These are phyloP conservation scores for Cremastobaeus sp. DNA, from an alignment of 2,888 invertebrate species.

Conservation along the genomic window DNA sequence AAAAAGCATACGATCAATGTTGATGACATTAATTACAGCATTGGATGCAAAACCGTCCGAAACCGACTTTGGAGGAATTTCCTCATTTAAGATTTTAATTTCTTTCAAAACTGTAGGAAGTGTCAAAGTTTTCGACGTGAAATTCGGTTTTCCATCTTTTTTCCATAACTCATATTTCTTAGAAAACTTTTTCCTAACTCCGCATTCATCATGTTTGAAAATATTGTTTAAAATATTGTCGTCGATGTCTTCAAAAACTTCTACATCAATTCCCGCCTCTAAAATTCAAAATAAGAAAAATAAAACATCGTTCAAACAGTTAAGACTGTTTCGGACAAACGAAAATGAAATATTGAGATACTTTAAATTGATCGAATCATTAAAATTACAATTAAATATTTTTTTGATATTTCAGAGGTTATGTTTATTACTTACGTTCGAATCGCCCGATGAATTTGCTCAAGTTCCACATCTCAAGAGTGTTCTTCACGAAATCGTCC, in stretches of 20 bases:
- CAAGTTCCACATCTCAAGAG: background rate
- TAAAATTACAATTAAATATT: too few relatives aligned
- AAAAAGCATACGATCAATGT: background rate
- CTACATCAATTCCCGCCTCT: background rate
- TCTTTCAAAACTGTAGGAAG: background rate
- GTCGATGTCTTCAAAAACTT: constrained; percentile 3
- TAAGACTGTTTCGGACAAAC: background rate
- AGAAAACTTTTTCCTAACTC: background rate
- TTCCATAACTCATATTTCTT: background rate
- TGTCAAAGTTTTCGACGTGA: background rate
- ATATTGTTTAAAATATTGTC: background rate
- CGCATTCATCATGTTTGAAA: background rate
- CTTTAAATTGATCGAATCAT: background rate
- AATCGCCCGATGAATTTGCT: background rate
- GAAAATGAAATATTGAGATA: background rate
- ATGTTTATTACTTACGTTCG: background rate
- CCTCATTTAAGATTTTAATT: background rate
- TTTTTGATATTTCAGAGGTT: too few relatives aligned
- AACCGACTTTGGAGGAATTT: background rate
- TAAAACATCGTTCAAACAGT: background rate
- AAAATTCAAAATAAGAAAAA: background rate
- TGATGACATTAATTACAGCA: background rate
- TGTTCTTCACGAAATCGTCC: background rate
- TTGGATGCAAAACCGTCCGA: background rate
- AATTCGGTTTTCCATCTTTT: background rate